A percentile compares a stretch with the other conserved stretches of the same genome.
phyloP scores from a whole-genome alignment of 2,797 vertebrate genomes.

The Ctenochaetus hawaiiensis region DNA sequence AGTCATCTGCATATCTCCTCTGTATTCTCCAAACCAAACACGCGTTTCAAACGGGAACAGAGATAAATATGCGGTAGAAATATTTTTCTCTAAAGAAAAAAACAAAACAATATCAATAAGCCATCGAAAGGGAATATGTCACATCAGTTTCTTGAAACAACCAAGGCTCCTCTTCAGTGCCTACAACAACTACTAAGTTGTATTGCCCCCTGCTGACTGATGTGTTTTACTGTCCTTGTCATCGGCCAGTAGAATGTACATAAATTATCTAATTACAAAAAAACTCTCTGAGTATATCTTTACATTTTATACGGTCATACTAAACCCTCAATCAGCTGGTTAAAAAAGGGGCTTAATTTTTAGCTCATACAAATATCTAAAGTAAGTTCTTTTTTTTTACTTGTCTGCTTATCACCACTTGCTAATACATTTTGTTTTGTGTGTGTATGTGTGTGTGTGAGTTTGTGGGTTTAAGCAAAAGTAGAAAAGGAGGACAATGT shows the following conservation, averaged over 20 bases:
- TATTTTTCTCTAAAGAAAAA: constrained; percentile 10
- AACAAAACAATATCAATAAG: neutral
- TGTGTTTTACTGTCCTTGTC: neutral
- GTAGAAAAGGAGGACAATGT: too few species aligned
- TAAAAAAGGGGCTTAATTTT: neutral
- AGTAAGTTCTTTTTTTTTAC: neutral
- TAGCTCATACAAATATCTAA: neutral
- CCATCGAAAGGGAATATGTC: neutral
- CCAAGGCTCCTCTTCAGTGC: neutral
- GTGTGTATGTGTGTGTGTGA: neutral
- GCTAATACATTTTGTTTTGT: neutral
- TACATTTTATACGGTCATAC: neutral
- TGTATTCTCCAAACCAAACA: neutral
- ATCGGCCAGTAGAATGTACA: neutral
- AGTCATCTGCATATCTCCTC: neutral
- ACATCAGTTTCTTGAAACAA: neutral
- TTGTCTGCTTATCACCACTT: neutral
- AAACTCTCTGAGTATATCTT: neutral
- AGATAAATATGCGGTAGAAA: neutral
- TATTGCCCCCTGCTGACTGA: constrained; percentile 62
- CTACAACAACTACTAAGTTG: neutral
- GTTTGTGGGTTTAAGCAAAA: too few species aligned
- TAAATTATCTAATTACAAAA: neutral
- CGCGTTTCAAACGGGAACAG: neutral
- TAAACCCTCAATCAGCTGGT: neutral